Percentiles rank a stretch among this genome's conserved stretches.
Conservation (phyloP, 2,113 vertebrate species). For the Gnathonemus echidnorhynchus region DNA sequence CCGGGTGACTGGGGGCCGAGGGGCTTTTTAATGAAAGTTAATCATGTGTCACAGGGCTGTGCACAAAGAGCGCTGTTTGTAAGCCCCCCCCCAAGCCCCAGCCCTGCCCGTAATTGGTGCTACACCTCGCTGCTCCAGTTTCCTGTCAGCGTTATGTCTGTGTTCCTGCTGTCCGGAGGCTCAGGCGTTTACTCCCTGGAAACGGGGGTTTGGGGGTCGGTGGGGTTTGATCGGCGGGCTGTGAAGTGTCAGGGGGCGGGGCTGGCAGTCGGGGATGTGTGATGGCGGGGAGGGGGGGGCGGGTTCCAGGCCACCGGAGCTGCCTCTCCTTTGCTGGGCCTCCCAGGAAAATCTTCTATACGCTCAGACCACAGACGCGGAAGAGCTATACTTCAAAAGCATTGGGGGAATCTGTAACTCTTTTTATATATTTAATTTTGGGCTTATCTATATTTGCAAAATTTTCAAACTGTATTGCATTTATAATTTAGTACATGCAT, state of each 20-base stretch:
- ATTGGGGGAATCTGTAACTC: background rate
- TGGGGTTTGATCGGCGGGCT: conserved; percentile 71
- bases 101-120: conserved; percentile 51
- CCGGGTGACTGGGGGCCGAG: conserved; percentile 42
- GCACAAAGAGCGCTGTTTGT: conserved; percentile 62
- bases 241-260: conserved; percentile 54
- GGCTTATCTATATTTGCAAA: background rate
- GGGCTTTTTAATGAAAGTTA: conserved; percentile 63
- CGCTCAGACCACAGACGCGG: background rate
- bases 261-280: conserved; percentile 55
- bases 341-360: background rate
- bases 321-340: background rate
- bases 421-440: background rate
- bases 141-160: conserved; percentile 71
- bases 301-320: background rate
- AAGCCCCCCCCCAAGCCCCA: conserved; percentile 55
- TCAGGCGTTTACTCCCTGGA: conserved; percentile 61
- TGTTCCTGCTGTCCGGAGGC: conserved; percentile 59
- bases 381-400: background rate
- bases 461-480: background rate
- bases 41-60: conserved; percentile 63
- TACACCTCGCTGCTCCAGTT: conserved; percentile 68
- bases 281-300: conserved; percentile 21
- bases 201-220: conserved; percentile 49
- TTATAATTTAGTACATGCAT: background rate